Conservation (phyloP, 2,888 invertebrate species). For the Escarpia spicata region DNA sequence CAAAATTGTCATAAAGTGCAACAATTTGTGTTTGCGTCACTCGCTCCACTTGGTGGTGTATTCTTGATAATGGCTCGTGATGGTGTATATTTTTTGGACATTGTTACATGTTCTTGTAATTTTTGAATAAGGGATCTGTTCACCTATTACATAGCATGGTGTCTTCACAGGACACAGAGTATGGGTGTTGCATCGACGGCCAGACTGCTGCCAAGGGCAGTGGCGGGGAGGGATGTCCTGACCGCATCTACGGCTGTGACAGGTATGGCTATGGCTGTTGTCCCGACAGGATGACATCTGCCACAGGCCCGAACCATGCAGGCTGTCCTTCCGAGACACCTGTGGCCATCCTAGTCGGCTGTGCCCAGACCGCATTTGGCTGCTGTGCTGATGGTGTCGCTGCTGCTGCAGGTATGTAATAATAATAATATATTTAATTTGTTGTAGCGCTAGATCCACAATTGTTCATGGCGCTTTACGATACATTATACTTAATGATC, state of each 20-base stretch:
- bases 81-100: too few species aligned
- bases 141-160: neutral
- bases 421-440: too few species aligned
- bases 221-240: conserved; percentile 86
- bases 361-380: conserved; percentile 66
- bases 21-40: too few species aligned
- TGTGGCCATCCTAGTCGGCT: neutral
- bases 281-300: neutral
- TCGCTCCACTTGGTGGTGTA: too few species aligned
- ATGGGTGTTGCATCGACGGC: conserved; percentile 91
- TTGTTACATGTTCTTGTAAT: too few species aligned
- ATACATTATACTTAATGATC: too few species aligned
- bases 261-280: neutral
- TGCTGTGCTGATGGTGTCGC: conserved; percentile 90
- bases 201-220: conserved; percentile 75
- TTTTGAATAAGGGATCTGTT: neutral
- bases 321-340: conserved; percentile 75
- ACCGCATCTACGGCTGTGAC: conserved; percentile 7
- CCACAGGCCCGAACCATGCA: conserved; percentile 73
- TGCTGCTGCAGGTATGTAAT: conserved; percentile 70
- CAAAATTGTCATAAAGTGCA: too few species aligned
- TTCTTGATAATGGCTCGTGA: too few species aligned
- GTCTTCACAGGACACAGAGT: conserved; percentile 71
- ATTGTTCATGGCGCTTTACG: too few species aligned
- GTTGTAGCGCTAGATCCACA: too few species aligned